Conservation (phyloP, 2,797 vertebrate genomes). For the Leucoraja ocellata region DNA sequence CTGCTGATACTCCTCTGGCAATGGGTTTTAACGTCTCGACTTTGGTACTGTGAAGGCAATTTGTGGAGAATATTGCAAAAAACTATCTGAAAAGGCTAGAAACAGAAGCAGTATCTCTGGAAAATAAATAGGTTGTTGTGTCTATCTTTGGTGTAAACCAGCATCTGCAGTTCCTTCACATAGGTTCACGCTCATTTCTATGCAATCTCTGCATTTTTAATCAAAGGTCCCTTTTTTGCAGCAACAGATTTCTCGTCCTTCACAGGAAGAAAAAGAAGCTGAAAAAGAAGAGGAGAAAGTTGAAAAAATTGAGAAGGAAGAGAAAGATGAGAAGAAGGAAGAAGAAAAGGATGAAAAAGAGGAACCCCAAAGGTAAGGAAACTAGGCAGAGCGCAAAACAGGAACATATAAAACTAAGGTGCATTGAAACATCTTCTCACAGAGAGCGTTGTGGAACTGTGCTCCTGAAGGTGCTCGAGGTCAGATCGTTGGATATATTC, state of each 20-base stretch:
- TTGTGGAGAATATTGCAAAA: too few relatives aligned
- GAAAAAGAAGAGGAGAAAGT: slow-evolving; percentile 95
- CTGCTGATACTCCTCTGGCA: too few relatives aligned
- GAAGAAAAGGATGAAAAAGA: slow-evolving; percentile 99
- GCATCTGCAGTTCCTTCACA: too few relatives aligned
- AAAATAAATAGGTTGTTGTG: too few relatives aligned
- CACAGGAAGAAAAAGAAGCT: slow-evolving; percentile 93
- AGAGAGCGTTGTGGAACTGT: too few relatives aligned
- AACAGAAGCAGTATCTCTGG: too few relatives aligned
- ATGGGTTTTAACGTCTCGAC: too few relatives aligned
- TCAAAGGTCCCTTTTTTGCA: slow-evolving; percentile 45
- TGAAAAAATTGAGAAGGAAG: slow-evolving; percentile 93
- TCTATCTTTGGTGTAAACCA: too few relatives aligned
- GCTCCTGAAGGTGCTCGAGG: too few relatives aligned
- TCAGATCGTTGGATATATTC: too few relatives aligned
- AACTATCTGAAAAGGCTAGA: too few relatives aligned
- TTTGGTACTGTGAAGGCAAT: too few relatives aligned
- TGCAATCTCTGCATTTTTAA: neutral
- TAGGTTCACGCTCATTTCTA: neutral
- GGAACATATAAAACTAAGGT: neutral
- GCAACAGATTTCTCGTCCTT: slow-evolving; percentile 88
- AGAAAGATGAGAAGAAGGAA: slow-evolving; percentile 94
- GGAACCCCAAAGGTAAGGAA: slow-evolving; percentile 73
- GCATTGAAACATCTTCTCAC: slow-evolving; percentile 10
- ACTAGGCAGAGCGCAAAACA: neutral